Conservation (phyloP, 2,888 invertebrate species). For the Lingula anatina region DNA sequence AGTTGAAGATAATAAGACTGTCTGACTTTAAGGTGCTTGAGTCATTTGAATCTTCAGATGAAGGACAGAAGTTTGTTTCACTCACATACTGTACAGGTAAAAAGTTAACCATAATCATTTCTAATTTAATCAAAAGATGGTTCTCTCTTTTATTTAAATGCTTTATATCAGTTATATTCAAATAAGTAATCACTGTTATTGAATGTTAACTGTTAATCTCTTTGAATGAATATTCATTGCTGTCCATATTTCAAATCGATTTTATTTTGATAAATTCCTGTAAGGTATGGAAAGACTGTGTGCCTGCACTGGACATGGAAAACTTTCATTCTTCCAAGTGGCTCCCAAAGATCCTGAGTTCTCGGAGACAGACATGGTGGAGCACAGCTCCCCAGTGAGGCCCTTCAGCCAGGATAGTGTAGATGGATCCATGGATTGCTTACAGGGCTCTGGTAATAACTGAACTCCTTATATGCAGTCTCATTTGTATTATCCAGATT, state of each 20-base stretch:
- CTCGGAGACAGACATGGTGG: slow-evolving; percentile 1
- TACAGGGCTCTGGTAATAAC: too few species aligned
- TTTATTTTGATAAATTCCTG: slow-evolving; percentile 3
- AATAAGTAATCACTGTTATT: too few species aligned
- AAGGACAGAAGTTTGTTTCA: slow-evolving; percentile 62
- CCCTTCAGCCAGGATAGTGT: not conserved
- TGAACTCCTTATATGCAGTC: too few species aligned
- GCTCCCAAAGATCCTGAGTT: slow-evolving; percentile 18
- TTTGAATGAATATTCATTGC: too few species aligned
- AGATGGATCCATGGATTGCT: too few species aligned
- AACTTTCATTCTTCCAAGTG: slow-evolving; percentile 65
- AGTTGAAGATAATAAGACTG: slow-evolving; percentile 67
- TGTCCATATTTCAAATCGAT: too few species aligned
- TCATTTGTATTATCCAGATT: too few species aligned
- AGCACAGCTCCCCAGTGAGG: slow-evolving; percentile 2
- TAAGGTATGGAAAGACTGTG: slow-evolving; percentile 76
- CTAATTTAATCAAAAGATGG: too few species aligned
- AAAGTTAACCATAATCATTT: too few species aligned
- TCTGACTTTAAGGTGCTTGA: slow-evolving; percentile 67
- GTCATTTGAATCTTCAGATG: slow-evolving; percentile 53
- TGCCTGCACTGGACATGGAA: slow-evolving; percentile 74
- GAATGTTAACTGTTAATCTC: too few species aligned
- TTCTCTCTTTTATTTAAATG: too few species aligned
- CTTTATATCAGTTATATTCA: too few species aligned
- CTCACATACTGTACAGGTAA: slow-evolving; percentile 79